These are phyloP conservation scores for Nephrotoma flavescens DNA, from an alignment of 2,888 invertebrate species.

Conservation along the genomic window DNA sequence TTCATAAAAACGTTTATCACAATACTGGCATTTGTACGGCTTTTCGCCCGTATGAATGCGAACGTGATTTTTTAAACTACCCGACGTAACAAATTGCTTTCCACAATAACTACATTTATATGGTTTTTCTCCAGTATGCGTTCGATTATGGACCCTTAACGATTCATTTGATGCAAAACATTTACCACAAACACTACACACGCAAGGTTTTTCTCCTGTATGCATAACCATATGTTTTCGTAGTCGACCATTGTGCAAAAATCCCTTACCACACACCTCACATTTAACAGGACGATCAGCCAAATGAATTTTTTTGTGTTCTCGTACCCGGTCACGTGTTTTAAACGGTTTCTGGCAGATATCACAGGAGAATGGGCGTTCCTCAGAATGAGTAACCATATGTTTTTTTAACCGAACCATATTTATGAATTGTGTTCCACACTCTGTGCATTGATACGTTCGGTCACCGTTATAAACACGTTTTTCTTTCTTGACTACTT, in stretches of 20 bases:
- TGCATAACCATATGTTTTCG: background rate
- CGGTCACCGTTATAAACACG: background rate
- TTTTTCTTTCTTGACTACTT: background rate
- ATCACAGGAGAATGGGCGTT: background rate
- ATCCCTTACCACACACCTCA: background rate
- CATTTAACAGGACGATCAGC: background rate
- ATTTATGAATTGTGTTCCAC: background rate
- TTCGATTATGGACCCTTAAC: background rate
- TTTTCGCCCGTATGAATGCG: background rate
- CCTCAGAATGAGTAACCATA: background rate
- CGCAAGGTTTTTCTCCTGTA: background rate
- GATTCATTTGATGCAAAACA: background rate
- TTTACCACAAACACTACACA: conserved; percentile 2
- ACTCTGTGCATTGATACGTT: background rate
- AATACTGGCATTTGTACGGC: background rate
- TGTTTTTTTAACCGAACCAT: background rate
- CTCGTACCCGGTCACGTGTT: background rate
- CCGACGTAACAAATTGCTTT: background rate
- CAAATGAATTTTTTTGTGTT: conserved; percentile 1
- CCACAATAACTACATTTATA: background rate
- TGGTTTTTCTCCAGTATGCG: background rate
- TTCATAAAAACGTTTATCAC: conserved; percentile 1
- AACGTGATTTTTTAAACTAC: background rate
- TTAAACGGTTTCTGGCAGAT: background rate
- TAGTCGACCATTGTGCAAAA: background rate